These are phyloP conservation scores for Pinna nobilis DNA, from an alignment of 1,140 invertebrate species.

Conservation along the genomic window DNA sequence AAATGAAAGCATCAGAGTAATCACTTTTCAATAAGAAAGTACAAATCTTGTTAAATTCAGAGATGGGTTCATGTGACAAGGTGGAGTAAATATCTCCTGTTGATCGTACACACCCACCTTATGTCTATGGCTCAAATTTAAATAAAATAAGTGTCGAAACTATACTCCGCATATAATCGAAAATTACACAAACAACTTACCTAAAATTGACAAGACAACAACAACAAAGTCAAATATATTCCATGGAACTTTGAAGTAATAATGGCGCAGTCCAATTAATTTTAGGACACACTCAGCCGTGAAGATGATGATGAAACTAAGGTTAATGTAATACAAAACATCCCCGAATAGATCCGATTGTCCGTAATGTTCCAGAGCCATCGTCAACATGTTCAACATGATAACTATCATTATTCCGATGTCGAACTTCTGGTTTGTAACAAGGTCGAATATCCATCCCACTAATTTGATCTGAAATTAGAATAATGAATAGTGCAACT, in stretches of 20 bases:
- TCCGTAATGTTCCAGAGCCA: conserved; percentile 97
- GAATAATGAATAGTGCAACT: conserved; percentile 46
- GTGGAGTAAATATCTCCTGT: too few species aligned
- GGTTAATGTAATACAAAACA: conserved; percentile 93
- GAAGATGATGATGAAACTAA: conserved; percentile 99
- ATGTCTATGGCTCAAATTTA: too few species aligned
- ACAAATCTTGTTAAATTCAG: too few species aligned
- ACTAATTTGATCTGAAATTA: conserved; percentile 92
- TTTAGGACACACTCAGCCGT: conserved; percentile 98
- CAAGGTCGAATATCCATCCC: conserved; percentile 96
- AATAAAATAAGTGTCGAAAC: not conserved
- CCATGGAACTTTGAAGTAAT: conserved; percentile 99
- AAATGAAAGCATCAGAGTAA: too few species aligned
- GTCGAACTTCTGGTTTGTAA: conserved; percentile 99
- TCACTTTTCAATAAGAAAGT: too few species aligned
- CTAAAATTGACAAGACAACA: conserved; percentile 95
- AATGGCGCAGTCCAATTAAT: conserved; percentile 95
- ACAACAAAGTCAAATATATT: conserved; percentile 99
- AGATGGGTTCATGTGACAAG: too few species aligned
- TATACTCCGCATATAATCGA: not conserved
- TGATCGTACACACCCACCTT: too few species aligned
- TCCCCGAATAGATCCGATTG: conserved; percentile 86
- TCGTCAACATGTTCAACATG: conserved; percentile 98
- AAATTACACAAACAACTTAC: conserved; percentile 52
- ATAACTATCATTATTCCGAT: conserved; percentile 99